Evolutionary conservation across 2,113 vertebrate species (phyloP), one percentile per base, ranked within the genome.

Genomic region (Pantherophis guttatus): DNA sequence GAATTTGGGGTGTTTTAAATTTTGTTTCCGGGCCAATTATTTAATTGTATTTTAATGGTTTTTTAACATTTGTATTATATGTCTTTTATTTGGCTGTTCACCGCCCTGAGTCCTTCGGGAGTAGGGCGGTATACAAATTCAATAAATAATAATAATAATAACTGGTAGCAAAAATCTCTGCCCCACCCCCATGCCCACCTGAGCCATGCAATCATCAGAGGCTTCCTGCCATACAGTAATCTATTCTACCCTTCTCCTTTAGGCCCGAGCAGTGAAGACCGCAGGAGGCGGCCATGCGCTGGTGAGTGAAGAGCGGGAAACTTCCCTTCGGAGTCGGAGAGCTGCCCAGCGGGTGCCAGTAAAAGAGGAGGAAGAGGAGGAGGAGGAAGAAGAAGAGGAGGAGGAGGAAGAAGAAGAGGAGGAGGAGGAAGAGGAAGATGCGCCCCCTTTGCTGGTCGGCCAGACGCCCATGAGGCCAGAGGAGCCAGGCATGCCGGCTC

Each of bases 201-300:
- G 44, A 48, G 44, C 44, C 44, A 5, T 5, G 44, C 44, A 5
- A 48, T 48, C 44, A 48, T 48, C 44, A 48, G 44, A 48, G 44
- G 44, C 44, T 48, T 5, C 57, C 26, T 5, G 26, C 10, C 11
- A 13, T 65, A 15, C 6, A n/a, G 29, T 33, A 33, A 29, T 24
- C 1, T 70, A 33, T 70, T 55, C 23, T 52, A 2, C 26, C 92
- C 33, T 93, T 53, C 94, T 93, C 87, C 33, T 96, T 87, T 81
- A 97, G 97, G 94, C 97, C 95, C 96, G 94, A 95, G 94, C 95
- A 17, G 88, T 94, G 52, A 97, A 97, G 91, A 90, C 96, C 3
- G 93, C 95, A 2, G 97, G 97, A 58, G 87, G 94, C 7, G 75
- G 93, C 81, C 96, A 96, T n/a, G 88, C 94, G 55, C 89, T 87